Base-by-base conservation (phyloP, 2,113 vertebrate genomes). In the Megaceryle maxima region DNA sequence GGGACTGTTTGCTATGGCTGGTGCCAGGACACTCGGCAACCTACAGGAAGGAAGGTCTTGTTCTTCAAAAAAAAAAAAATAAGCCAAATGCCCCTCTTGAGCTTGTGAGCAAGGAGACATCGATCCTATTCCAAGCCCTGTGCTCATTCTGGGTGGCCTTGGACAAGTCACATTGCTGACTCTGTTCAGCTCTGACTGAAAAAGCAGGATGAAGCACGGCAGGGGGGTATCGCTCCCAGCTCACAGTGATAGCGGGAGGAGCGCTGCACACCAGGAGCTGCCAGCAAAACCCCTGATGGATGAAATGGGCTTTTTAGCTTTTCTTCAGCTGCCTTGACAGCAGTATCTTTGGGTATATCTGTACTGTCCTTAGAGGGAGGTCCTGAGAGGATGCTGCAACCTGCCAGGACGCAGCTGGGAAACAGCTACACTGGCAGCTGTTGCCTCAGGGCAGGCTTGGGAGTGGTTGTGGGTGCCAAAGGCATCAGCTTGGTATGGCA, bases 1-100 rank as follows among this genome's bases (percentile, higher is more conserved):
- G 1, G 55, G 79, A 35, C 43, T 83, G 78, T 82, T 90, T 73
- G 77, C 88, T 53, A 19, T 26, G 48, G 76, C 60, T 0, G 0
- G 29, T 95, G 94, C 90, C 92, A 91, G 57, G 35, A 59, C 5
- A 4, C 83, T 92, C 73, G 0, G 92, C 86, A 95, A 46, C 86
- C 31, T 87, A 84, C 92, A 96, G 96, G 96, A 94, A 96, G 83
- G 83, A 92, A 96, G 70, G 80, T 69, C 90, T 92, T 84, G 62
- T 59, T 90, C 64, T 73, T 24, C 2, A 64, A 64, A 83, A 62
- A 73, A 68, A 72, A 72, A 76, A 29, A 68, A n/a, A 41, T 37
- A 31, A 43, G 8, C 10, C 25, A 41, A 57, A 21, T 1, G 5
- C 2, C 0, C 21, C 39, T 10, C 63, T 80, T 76, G 46, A 74